Base-by-base conservation (phyloP, 2,888 invertebrate species). In the Galerucella nymphaeae region DNA sequence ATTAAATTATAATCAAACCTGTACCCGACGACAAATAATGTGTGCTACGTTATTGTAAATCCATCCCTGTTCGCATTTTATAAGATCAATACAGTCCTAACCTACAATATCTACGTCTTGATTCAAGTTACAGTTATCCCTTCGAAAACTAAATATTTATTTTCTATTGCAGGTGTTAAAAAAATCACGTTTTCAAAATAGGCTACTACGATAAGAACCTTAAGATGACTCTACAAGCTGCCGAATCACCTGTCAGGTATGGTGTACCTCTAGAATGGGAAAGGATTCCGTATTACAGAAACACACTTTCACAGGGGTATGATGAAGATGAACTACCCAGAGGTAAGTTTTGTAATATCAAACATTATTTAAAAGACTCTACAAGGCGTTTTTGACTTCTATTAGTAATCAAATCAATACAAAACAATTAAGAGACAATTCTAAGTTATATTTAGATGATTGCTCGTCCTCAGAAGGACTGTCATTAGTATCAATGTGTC, bases 201-300 rank as follows among this genome's bases (percentile, higher is more conserved):
- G 85, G 85, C 79, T 82, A 80, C 78, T 83, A 84, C 78, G 77
- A 75, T 66, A 74, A 63, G 66, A 78, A 73, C 58, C 74, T 74
- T n/a, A 82, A 80, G 72, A 84, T 83, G 83, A 83, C 83, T 14
- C 77, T 85, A 74, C 84, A 84, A 79, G 82, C 85, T 53, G 82
- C 84, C 41, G 82, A 82, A 76, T 77, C 82, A 18, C 83, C 84
- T 16, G 83, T 84, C 20, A 78, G 81, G 61, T 85, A 84, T 58
- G 83, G 81, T 10, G 72, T 81, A 45, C 71, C 78, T 38, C 75
- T 80, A 6, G 82, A 84, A 66, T 84, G 83, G 83, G 79, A 79
- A 14, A 70, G 78, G 61, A 53, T 78, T 13, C 61, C 76, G 1
- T 71, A 66, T 48, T 79, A 76, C 50, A 77, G 78, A 18, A 76